phyloP scores from a whole-genome alignment of 2,113 vertebrate genomes.

The Pleuronectes platessa region DNA sequence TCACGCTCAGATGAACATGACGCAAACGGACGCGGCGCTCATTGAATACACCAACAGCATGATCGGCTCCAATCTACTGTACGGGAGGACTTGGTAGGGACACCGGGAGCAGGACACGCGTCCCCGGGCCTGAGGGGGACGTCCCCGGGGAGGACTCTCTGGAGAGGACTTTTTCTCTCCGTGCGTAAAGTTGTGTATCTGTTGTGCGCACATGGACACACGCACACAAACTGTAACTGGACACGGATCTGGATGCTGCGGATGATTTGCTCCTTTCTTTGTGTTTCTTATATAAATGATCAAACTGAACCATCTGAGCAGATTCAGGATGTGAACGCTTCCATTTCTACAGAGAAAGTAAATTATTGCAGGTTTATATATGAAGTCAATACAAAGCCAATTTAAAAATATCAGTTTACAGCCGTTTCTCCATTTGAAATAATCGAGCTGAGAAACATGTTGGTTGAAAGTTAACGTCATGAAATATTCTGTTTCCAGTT shows the following conservation, averaged over 20 bases:
- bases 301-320: not conserved
- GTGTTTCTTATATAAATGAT: conserved; percentile 56
- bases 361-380: conserved; percentile 44
- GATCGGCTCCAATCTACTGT: conserved; percentile 90
- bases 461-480: not conserved
- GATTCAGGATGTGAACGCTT: not conserved
- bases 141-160: not conserved
- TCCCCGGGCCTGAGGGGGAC: not conserved
- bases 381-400: not conserved
- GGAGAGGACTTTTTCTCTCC: not conserved
- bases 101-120: not conserved
- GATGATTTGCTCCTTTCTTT: conserved; percentile 23
- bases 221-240: not conserved
- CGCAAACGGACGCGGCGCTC: conserved; percentile 85
- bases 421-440: not conserved
- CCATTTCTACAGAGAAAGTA: not conserved
- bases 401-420: not conserved
- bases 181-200: conserved; percentile 38
- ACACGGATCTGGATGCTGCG: not conserved
- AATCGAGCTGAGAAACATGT: not conserved
- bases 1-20: conserved; percentile 83
- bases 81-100: conserved; percentile 84
- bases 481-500: conserved; percentile 13
- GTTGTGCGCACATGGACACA: not conserved
- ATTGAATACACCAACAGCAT: conserved; percentile 88